Evolutionary conservation across 2,888 invertebrate species (phyloP).

Genomic region (Brachylomia viminalis): DNA sequence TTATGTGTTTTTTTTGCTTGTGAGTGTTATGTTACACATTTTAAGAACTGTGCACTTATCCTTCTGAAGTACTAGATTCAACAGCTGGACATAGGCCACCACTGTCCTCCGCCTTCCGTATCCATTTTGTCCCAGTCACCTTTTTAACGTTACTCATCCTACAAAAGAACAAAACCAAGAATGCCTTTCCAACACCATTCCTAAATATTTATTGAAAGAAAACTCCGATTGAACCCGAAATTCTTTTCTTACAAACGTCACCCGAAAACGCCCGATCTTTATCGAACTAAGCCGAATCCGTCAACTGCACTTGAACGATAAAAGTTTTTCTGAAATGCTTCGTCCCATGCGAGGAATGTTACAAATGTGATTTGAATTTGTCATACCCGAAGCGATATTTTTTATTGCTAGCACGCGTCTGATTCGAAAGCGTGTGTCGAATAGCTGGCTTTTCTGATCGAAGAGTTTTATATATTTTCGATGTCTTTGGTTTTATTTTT

Average conservation of each 20-base stretch:
- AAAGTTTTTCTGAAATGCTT: constrained; percentile 61
- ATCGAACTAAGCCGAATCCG: constrained; percentile 30
- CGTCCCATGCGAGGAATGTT: constrained; percentile 58
- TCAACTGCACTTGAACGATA: constrained; percentile 64
- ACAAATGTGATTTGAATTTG: constrained; percentile 71
- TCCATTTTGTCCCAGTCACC: not conserved
- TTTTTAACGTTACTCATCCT: not conserved
- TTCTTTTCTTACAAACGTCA: constrained; percentile 48
- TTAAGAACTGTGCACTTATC: not conserved
- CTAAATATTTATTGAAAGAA: constrained; percentile 17
- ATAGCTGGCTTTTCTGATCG: constrained; percentile 51
- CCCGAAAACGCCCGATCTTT: constrained; percentile 43
- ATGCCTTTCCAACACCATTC: constrained; percentile 31
- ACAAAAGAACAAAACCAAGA: constrained; percentile 4
- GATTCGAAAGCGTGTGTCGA: constrained; percentile 61
- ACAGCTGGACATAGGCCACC: not conserved
- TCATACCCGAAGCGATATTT: constrained; percentile 63
- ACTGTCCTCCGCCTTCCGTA: not conserved
- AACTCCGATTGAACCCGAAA: constrained; percentile 45
- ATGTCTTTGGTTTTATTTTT: constrained; percentile 16
- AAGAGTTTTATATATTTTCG: constrained; percentile 45
- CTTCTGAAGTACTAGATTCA: not conserved
- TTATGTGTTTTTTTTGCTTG: not conserved
- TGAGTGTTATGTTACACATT: not conserved
- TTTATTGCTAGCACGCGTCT: constrained; percentile 65